A percentile compares a stretch with the other conserved stretches of the same genome.
Conservation (phyloP, 1,140 invertebrate species). For the Theocolax elegans region DNA sequence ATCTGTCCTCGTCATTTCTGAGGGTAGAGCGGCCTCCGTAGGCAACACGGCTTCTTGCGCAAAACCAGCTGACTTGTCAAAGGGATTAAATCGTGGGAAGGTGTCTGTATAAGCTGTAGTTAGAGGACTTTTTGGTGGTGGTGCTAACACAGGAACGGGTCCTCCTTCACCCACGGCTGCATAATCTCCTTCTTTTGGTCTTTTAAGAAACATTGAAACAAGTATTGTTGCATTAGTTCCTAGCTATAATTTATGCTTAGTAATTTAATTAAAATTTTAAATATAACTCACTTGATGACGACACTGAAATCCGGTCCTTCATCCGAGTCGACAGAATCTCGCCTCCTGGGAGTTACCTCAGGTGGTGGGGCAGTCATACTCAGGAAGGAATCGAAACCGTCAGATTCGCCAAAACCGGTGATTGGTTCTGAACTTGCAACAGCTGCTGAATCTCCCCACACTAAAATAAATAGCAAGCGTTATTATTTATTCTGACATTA, state of each 20-base stretch:
- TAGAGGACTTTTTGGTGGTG: conserved; percentile 73
- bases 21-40: conserved; percentile 46
- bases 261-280: no score
- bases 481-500: not conserved
- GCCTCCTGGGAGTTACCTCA: conserved; percentile 70
- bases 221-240: no score
- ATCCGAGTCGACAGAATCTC: conserved; percentile 80
- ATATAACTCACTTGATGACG: conserved; percentile 75
- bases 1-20: conserved; percentile 59
- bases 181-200: conserved; percentile 72
- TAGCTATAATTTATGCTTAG: no score
- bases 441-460: conserved; percentile 71
- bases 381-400: conserved; percentile 86
- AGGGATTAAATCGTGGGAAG: conserved; percentile 75
- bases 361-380: conserved; percentile 80
- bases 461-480: conserved; percentile 50
- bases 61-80: conserved; percentile 77
- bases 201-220: conserved; percentile 51
- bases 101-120: conserved; percentile 68
- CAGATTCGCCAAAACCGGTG: conserved; percentile 76
- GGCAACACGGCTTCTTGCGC: conserved; percentile 60
- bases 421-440: conserved; percentile 56
- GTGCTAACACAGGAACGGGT: conserved; percentile 78
- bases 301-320: conserved; percentile 82
- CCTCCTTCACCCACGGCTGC: conserved; percentile 56